phyloP scores from a whole-genome alignment of 2,797 vertebrate genomes.

The Chelmon rostratus region DNA sequence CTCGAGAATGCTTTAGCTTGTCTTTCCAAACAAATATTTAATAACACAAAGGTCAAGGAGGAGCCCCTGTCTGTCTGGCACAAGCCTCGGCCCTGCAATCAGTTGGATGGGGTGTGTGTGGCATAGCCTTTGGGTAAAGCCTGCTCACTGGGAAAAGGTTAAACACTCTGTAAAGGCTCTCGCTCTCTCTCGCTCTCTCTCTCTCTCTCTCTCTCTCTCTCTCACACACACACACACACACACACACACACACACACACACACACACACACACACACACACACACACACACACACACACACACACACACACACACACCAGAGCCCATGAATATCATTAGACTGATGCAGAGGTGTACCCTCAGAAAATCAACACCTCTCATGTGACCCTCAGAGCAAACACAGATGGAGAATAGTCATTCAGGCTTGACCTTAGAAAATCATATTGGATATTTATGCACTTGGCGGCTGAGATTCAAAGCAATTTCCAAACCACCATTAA shows the following conservation, averaged over 20 bases:
- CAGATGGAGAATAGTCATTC: conserved; percentile 53
- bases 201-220: conserved; percentile 1
- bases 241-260: no score
- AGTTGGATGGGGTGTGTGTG: conserved; percentile 65
- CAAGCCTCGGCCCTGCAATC: conserved; percentile 64
- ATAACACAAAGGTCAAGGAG: conserved; percentile 83
- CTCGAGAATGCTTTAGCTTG: conserved; percentile 44
- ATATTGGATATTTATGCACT: conserved; percentile 55
- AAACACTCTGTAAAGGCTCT: conserved; percentile 69
- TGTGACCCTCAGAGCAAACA: conserved; percentile 62
- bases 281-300: conserved; percentile 15
- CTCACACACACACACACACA: conserved; percentile 23
- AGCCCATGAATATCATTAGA: conserved; percentile 76
- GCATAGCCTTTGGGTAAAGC: conserved; percentile 68
- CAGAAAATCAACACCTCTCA: conserved; percentile 57
- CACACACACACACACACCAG: conserved; percentile 28
- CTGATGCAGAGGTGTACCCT: conserved; percentile 53
- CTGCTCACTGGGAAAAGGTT: conserved; percentile 77
- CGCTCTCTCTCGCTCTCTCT: no score
- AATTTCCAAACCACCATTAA: conserved; percentile 53
- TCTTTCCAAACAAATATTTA: conserved; percentile 81
- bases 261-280: conserved; percentile 29
- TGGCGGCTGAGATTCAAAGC: conserved; percentile 46
- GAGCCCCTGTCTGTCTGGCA: conserved; percentile 56
- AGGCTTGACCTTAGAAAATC: conserved; percentile 66